Percentiles rank a stretch among this genome's conserved stretches.
Conservation (phyloP, 2,888 invertebrate genomes). For the Bombylius discolor region DNA sequence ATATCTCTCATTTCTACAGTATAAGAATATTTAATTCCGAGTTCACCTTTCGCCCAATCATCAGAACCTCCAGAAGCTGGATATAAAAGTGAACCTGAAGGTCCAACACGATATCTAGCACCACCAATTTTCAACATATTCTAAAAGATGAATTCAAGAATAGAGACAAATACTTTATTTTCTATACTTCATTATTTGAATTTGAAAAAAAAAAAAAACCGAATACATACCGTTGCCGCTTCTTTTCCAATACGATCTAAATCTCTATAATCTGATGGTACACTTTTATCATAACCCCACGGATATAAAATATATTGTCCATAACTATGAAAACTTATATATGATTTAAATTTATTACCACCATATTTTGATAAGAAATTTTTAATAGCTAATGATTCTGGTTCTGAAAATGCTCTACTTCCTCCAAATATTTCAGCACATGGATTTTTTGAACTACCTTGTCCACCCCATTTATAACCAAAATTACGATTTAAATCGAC, state of each 20-base stretch:
- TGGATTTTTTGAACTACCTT: conserved; percentile 70
- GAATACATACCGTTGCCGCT: conserved; percentile 50
- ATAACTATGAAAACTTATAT: conserved; percentile 70
- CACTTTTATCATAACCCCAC: conserved; percentile 67
- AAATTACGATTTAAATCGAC: conserved; percentile 80
- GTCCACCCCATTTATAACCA: conserved; percentile 76
- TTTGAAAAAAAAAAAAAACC: background rate
- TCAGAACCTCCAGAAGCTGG: conserved; percentile 73
- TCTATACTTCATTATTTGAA: conserved; percentile 11
- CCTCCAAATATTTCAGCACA: conserved; percentile 76
- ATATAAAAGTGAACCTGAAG: conserved; percentile 64
- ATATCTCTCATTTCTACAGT: conserved; percentile 81
- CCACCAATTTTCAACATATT: conserved; percentile 49
- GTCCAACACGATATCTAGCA: conserved; percentile 57
- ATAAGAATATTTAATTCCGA: conserved; percentile 73
- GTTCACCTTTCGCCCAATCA: conserved; percentile 81
- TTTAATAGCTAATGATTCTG: conserved; percentile 61
- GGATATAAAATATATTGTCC: conserved; percentile 77
- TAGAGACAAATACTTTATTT: conserved; percentile 24
- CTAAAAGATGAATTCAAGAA: conserved; percentile 27
- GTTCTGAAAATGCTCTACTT: conserved; percentile 68
- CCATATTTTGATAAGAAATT: conserved; percentile 39
- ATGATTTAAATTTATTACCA: conserved; percentile 49
- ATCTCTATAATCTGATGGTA: conserved; percentile 57
- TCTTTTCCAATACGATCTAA: conserved; percentile 54